Evolutionary conservation across 2,888 invertebrate species (phyloP), one percentile per base, ranked within the genome.

Genomic region (Lissonota sp.): DNA sequence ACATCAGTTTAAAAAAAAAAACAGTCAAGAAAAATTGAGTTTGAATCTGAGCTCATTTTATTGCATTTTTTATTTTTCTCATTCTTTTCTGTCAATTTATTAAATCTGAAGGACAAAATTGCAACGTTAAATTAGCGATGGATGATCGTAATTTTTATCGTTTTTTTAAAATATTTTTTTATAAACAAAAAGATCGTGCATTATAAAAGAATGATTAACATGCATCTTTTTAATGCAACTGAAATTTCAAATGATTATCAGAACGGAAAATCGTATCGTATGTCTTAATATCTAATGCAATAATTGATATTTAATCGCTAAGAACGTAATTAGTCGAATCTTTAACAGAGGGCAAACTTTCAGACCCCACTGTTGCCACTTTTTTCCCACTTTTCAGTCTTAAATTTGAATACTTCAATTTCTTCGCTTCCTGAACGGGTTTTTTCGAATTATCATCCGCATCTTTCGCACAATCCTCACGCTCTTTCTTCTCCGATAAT

Each of bases 401-500:
- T 5, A 84, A 69, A 77, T 83, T 83, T 0, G 80, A 69, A 69
- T 74, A 84, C 40, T 84, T 84, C 39, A 83, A 71, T 69, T 77
- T 84, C 16, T 84, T 81, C 0, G 16, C 71, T 62, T 70, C 57
- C 10, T 58, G 64, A 51, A 16, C 12, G 3, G 14, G 10, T 6
- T 63, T 39, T 0, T 37, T 6, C 1, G 70, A 10, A 1, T 14
- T 39, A 42, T 44, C 57, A 1, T 37, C 12, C 40, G 8, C 6
- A 71, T 57, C 72, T 37, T 64, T 46, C 16, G 49, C 14, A 6
- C 8, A 40, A 58, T 66, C 67, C 4, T 16, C 63, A 60, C 16
- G 62, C 62, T 66, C 81, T 62, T 84, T 84, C 60, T 84, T 86
- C 66, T 80, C 81, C 6, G 79, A 74, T 42, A 86, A 69, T 57